Percentiles rank a stretch among this genome's conserved stretches.
Conservation (phyloP, 2,797 vertebrate genomes). For the Poecilia wingei region DNA sequence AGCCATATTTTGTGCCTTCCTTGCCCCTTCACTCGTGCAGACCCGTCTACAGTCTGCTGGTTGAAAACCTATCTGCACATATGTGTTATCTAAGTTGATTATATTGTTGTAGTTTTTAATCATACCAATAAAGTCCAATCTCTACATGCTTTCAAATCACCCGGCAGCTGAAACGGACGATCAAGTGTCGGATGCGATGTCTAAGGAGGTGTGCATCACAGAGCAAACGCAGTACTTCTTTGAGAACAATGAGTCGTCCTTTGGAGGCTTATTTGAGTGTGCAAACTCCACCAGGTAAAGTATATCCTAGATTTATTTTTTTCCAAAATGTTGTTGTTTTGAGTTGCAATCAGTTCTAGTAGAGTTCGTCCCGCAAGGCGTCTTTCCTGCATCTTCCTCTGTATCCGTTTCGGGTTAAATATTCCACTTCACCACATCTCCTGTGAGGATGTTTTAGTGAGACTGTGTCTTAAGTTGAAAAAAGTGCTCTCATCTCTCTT, state of each 20-base stretch:
- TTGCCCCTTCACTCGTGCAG: background rate
- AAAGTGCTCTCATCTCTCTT: slow-evolving; percentile 43
- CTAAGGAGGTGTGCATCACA: slow-evolving; percentile 93
- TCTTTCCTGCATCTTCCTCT: slow-evolving; percentile 12
- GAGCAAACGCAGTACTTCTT: slow-evolving; percentile 97
- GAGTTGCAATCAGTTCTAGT: background rate
- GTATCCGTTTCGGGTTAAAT: slow-evolving; percentile 41
- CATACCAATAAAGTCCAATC: background rate
- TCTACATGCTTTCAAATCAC: slow-evolving; percentile 19
- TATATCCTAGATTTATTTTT: background rate
- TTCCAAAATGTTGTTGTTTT: background rate
- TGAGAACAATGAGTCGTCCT: slow-evolving; percentile 81
- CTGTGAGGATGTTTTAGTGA: slow-evolving; percentile 35
- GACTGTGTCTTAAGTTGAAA: slow-evolving; percentile 54
- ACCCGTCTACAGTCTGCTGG: background rate
- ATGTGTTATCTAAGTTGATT: background rate
- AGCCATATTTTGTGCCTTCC: background rate
- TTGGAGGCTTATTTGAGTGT: slow-evolving; percentile 87
- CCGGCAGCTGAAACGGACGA: slow-evolving; percentile 87
- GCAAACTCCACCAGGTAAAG: slow-evolving; percentile 92
- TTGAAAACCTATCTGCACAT: background rate
- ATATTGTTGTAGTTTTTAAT: background rate
- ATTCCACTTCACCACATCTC: slow-evolving; percentile 37
- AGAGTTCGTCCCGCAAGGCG: background rate
- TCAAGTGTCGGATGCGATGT: slow-evolving; percentile 75